Percentiles rank a stretch among this genome's conserved stretches.
These are phyloP conservation scores for Spilosoma lubricipeda DNA, from an alignment of 2,888 invertebrate species.

Conservation along the genomic window DNA sequence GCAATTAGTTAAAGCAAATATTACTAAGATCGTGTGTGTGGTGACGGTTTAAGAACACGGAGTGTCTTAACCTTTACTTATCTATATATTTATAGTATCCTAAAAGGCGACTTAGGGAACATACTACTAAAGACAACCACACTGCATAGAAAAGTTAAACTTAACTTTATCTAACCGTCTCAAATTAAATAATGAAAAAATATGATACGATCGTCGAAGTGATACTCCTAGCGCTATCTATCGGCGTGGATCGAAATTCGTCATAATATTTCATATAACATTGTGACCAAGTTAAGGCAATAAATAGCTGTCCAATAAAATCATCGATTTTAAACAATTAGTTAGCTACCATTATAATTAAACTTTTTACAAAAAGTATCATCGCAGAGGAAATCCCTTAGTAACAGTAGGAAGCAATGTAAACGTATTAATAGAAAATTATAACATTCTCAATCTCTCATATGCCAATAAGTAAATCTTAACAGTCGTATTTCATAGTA, in stretches of 20 bases:
- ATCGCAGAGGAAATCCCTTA: background rate
- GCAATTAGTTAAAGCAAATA: no score
- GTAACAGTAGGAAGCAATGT: background rate
- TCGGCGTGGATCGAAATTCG: background rate
- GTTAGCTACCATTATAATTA: background rate
- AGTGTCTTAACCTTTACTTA: no score
- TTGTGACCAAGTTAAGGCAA: background rate
- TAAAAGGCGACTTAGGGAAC: no score
- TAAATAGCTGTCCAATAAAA: background rate
- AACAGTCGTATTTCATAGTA: conserved; percentile 7
- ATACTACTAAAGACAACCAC: no score
- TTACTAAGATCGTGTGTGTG: no score
- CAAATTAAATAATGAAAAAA: background rate
- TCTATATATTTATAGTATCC: no score
- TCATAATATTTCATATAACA: background rate
- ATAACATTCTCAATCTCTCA: background rate
- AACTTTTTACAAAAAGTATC: background rate
- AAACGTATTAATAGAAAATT: background rate
- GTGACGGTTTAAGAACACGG: no score
- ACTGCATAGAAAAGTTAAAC: no score
- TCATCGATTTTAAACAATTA: background rate
- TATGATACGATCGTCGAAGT: background rate
- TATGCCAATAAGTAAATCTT: conserved; percentile 8
- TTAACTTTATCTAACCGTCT: no score
- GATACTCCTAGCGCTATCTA: background rate